A percentile compares a stretch with the other conserved stretches of the same genome.
Conservation (phyloP, 2,888 invertebrate species). For the Hanleya hanleyi region DNA sequence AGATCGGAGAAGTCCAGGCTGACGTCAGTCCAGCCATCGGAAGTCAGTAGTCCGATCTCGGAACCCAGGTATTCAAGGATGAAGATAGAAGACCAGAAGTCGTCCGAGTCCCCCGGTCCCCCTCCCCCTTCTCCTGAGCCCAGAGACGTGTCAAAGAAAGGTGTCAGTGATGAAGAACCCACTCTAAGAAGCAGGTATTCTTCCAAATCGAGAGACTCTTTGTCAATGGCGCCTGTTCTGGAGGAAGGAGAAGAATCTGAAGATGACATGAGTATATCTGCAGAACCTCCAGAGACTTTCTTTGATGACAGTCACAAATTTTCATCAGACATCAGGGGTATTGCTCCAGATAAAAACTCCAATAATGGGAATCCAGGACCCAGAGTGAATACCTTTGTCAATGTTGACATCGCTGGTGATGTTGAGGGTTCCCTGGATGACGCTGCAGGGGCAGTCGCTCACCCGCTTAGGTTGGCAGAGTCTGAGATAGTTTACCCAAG, state of each 20-base stretch:
- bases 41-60: conserved; percentile 4
- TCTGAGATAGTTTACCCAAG: too few species aligned
- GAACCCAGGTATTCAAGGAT: conserved; percentile 14
- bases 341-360: too few species aligned
- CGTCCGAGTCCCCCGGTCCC: conserved; percentile 59
- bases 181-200: conserved; percentile 13
- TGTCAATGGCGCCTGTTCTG: conserved; percentile 47
- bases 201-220: conserved; percentile 39
- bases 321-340: too few species aligned
- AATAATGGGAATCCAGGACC: too few species aligned
- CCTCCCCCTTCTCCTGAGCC: conserved; percentile 67
- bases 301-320: background rate
- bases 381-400: too few species aligned
- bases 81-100: conserved; percentile 36
- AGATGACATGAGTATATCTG: background rate
- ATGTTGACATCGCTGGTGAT: too few species aligned
- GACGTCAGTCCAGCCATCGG: conserved; percentile 17
- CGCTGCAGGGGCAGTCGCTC: too few species aligned
- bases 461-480: too few species aligned
- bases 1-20: conserved; percentile 23
- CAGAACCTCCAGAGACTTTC: background rate
- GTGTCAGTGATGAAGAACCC: background rate
- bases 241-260: conserved; percentile 46
- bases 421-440: too few species aligned
- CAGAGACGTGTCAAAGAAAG: conserved; percentile 33